Evolutionary conservation across 2,113 vertebrate genomes (phyloP), one percentile per base, ranked within the genome.

Genomic region (Hepsetus odoe): DNA sequence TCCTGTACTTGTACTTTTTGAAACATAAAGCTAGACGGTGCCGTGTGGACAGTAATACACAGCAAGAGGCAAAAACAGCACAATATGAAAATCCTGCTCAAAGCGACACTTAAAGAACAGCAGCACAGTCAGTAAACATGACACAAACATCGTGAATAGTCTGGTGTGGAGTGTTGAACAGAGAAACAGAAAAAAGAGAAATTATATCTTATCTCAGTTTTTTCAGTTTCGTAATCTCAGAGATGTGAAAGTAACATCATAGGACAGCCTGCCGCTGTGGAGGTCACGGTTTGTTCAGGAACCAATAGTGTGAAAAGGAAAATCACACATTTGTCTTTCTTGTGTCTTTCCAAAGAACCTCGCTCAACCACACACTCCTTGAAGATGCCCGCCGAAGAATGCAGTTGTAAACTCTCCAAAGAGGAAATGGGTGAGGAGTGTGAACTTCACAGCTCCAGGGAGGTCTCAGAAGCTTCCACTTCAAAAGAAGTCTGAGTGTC

Each of bases 321-420:
- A 58, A 71, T 16, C 10, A 16, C 24, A 2, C 38, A 20, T 38
- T 4, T 68, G 20, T 46, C 35, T n/a, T 35, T n/a, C 14, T 24
- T 1, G 0, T 38, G 35, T 76, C 32, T 69, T 62, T 77, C 58
- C 30, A 5, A 64, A 85, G 84, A 28, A 64, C 32, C 33, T 10
- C 18, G 30, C 42, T 44, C 16, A 35, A 46, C 10, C 33, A 51
- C 49, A 55, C 53, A 18, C n/a, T 28, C 18, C 10, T 68, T 55
- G 24, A 40, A 26, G 9, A 2, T 61, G 12, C 24, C 44, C 8
- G 24, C 67, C 58, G 81, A 81, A 38, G 28, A 56, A 13, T 69
- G 67, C 59, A 16, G 10, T 12, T 85, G 67, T 56, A 78, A 78
- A 35, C 56, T 81, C 12, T 85, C 81, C 13, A 83, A 79, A 56